Base-by-base conservation (phyloP, 2,888 invertebrate species). In the Calliphora vomitoria region DNA sequence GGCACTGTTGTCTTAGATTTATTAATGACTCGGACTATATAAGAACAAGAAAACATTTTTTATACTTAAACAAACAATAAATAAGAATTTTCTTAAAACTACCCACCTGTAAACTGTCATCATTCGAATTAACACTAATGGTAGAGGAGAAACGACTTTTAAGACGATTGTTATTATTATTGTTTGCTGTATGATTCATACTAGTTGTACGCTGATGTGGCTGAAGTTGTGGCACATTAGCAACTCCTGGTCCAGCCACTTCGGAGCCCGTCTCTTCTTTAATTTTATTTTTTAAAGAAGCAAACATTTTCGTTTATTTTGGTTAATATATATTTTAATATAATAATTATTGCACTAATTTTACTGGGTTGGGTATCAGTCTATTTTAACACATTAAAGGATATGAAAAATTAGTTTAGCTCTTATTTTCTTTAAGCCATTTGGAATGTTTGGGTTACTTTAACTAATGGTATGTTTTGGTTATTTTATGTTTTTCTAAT, bases 181-280 rank as follows among this genome's bases (percentile, higher is more conserved):
- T 83, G 80, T 79, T 83, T 41, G 75, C 50, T 31, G 62, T 62
- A 78, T 88, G 85, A 82, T 72, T 85, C 83, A 88, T 86, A n/a
- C n/a, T n/a, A 78, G 68, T n/a, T 83, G 74, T 69, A 38, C 85
- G 86, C 76, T 90, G 90, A 81, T 88, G 89, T 79, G 88, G 82
- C 75, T 85, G 85, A 18, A 80, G 55, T 60, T 85, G 85, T 31
- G 66, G 60, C 66, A 75, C 53, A 58, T 81, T 81, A 53, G 86
- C 78, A 11, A 90, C 89, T 74, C 78, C 82, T 69, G 85, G 20
- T 55, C 78, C 84, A 69, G 90, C 95, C 68, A 97, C 95, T 93
- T 97, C 97, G 92, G 96, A 97, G 72, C 97, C 97, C 89, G 97
- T 97, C 94, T 98, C 98, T 93, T 97, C 97, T 90, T 97, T 96